Percentiles rank a stretch among this genome's conserved stretches.
These are phyloP conservation scores for Diabrotica balteata DNA, from an alignment of 2,888 invertebrate species.

Conservation along the genomic window DNA sequence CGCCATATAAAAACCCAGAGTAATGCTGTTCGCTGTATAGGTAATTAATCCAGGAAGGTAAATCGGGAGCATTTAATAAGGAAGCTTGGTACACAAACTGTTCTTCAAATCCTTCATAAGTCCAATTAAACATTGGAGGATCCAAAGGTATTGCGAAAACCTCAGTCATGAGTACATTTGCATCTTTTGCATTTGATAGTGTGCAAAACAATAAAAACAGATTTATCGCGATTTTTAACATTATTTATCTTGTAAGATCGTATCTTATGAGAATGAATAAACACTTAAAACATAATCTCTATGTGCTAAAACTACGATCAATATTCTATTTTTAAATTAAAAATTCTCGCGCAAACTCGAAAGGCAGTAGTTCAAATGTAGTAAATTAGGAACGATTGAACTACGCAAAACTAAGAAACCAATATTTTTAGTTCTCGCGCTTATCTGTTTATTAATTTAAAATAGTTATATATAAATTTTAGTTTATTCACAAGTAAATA, in stretches of 20 bases:
- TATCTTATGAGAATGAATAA: neutral
- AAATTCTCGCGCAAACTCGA: slow-evolving; percentile 16
- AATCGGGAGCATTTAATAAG: slow-evolving; percentile 78
- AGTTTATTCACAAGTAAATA: no score
- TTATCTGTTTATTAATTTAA: no score
- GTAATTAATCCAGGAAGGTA: slow-evolving; percentile 87
- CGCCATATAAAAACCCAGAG: slow-evolving; percentile 84
- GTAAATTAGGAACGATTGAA: neutral
- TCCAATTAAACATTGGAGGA: slow-evolving; percentile 83
- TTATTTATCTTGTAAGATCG: no score
- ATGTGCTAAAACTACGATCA: slow-evolving; percentile 2
- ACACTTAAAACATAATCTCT: slow-evolving; percentile 12
- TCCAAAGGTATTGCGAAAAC: slow-evolving; percentile 81
- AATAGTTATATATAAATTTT: no score
- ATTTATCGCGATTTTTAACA: no score
- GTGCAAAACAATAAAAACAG: no score
- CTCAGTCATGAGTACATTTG: slow-evolving; percentile 73
- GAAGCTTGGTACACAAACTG: slow-evolving; percentile 79
- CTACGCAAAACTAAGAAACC: neutral
- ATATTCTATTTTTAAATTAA: slow-evolving; percentile 35
- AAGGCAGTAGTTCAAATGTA: slow-evolving; percentile 10
- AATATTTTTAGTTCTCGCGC: no score
- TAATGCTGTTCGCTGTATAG: slow-evolving; percentile 80
- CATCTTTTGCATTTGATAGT: slow-evolving; percentile 43
- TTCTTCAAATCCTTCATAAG: slow-evolving; percentile 65